These are phyloP conservation scores for Macrobrachium rosenbergii DNA, from an alignment of 1,140 invertebrate genomes.

Conservation along the genomic window DNA sequence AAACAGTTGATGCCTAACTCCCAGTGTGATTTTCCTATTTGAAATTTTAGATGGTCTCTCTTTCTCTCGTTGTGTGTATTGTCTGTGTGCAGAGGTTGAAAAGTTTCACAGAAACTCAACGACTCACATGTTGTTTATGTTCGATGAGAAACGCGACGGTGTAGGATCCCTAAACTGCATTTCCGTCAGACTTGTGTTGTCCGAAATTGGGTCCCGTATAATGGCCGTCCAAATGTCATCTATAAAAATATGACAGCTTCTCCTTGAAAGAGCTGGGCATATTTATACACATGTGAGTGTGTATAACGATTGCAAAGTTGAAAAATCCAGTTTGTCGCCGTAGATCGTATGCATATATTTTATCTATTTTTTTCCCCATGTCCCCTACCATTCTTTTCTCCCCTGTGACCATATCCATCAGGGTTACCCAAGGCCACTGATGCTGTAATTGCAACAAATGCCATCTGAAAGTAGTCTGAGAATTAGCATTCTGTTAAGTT, in stretches of 20 bases:
- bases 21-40: too few species aligned
- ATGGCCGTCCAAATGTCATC: constrained; percentile 63
- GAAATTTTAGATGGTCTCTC: too few species aligned
- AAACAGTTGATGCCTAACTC: too few species aligned
- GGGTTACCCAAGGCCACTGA: not conserved
- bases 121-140: constrained; percentile 50
- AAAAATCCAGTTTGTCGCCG: too few species aligned
- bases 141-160: constrained; percentile 64
- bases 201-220: constrained; percentile 65
- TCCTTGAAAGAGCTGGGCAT: constrained; percentile 14
- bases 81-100: too few species aligned
- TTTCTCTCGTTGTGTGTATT: too few species aligned
- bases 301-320: too few species aligned
- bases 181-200: constrained; percentile 65
- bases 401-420: not conserved
- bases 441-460: not conserved
- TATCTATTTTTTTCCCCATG: too few species aligned
- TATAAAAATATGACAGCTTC: constrained; percentile 68
- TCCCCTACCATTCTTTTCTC: too few species aligned
- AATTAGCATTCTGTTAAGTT: too few species aligned
- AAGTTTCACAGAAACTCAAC: too few species aligned
- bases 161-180: constrained; percentile 60
- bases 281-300: not conserved
- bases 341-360: too few species aligned
- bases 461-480: not conserved